phyloP scores from a whole-genome alignment of 2,797 vertebrate genomes.

The Coccyzus lansbergi region DNA sequence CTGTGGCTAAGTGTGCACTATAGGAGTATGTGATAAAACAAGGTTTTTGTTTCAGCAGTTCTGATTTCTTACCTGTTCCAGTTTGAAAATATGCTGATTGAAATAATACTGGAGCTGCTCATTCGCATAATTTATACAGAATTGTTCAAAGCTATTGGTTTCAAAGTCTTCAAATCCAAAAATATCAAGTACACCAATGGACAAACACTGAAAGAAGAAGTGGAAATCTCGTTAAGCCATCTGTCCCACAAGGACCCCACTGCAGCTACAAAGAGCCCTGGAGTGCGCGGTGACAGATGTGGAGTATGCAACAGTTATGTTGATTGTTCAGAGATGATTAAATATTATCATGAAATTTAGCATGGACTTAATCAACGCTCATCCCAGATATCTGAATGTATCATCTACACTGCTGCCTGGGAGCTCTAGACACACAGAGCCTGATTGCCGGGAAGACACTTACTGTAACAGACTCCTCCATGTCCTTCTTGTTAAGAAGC shows the following conservation, averaged over 20 bases:
- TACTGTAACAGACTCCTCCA: constrained; percentile 90
- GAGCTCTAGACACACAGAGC: background rate
- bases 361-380: background rate
- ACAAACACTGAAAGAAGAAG: constrained; percentile 85
- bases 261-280: background rate
- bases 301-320: background rate
- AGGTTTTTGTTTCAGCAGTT: background rate
- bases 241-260: background rate
- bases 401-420: background rate
- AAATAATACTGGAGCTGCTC: constrained; percentile 99
- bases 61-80: constrained; percentile 88
- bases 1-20: background rate
- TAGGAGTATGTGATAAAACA: background rate
- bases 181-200: constrained; percentile 96
- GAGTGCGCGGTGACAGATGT: background rate
- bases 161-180: constrained; percentile 99
- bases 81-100: constrained; percentile 97
- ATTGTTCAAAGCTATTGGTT: constrained; percentile 99
- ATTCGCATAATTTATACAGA: constrained; percentile 99
- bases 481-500: constrained; percentile 91
- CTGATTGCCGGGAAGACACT: constrained; percentile 37
- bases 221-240: background rate
- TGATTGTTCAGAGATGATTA: background rate
- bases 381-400: background rate
- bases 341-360: background rate